Evolutionary conservation across 2,113 vertebrate genomes (phyloP).

Genomic region (Myiozetetes cayanensis): DNA sequence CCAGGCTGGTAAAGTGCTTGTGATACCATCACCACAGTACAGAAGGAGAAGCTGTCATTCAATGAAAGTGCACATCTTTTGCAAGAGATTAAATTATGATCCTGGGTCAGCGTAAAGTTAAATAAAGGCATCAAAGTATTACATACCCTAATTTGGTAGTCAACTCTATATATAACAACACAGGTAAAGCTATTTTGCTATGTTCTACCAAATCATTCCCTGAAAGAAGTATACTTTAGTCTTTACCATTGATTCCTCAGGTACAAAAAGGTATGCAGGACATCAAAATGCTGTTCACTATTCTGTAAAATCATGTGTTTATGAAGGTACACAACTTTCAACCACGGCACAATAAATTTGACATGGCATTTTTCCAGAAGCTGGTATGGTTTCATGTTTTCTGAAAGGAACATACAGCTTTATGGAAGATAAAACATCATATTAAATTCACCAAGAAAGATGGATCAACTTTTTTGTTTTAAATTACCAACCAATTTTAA

Average conservation of each 20-base stretch:
- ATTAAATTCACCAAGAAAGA: neutral
- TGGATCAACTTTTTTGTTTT: neutral
- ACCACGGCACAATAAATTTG: neutral
- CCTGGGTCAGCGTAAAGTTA: rapidly evolving
- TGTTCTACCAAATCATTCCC: neutral
- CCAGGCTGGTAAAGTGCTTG: neutral
- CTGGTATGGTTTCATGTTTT: neutral
- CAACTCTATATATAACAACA: neutral
- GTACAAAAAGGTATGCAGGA: neutral
- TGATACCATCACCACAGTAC: neutral
- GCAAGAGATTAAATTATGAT: neutral
- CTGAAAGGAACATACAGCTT: neutral
- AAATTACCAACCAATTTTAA: neutral
- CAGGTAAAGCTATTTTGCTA: neutral
- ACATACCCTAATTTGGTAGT: neutral
- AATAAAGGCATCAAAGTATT: neutral
- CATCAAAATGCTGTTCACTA: neutral
- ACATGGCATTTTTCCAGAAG: neutral
- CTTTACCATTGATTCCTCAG: neutral
- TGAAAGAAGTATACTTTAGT: neutral
- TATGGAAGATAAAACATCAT: neutral
- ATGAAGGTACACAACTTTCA: neutral
- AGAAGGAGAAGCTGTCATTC: neutral
- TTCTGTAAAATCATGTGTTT: neutral
- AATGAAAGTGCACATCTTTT: neutral